phyloP scores from a whole-genome alignment of 2,797 vertebrate genomes.

The Podargus strigoides region DNA sequence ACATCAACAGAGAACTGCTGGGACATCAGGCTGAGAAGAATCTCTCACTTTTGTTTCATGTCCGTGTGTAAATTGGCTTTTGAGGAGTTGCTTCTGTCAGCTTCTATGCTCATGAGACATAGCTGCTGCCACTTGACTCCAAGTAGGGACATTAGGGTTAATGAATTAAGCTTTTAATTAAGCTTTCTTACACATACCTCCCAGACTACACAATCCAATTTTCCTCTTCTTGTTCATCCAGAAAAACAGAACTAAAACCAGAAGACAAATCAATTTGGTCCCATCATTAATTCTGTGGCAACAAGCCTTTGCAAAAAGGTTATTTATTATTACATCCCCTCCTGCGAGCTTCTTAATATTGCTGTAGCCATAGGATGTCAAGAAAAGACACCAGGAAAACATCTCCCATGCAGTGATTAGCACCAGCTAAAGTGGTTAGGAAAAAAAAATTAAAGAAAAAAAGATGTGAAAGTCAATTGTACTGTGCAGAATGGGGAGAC shows the following conservation, averaged over 20 bases:
- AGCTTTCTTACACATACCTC: background rate
- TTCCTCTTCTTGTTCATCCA: background rate
- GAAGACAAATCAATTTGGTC: background rate
- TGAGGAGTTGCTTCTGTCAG: background rate
- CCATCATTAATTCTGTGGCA: background rate
- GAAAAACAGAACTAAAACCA: background rate
- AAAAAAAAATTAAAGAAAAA: too few relatives aligned
- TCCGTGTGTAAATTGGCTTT: background rate
- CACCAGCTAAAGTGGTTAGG: background rate
- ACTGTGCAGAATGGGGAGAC: background rate
- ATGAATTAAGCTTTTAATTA: constrained; percentile 14
- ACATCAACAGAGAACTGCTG: background rate
- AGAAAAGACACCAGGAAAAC: background rate
- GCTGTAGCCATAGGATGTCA: background rate
- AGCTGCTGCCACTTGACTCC: background rate
- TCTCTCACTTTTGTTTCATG: background rate
- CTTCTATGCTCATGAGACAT: rapidly evolving
- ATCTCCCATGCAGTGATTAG: background rate
- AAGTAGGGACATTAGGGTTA: background rate
- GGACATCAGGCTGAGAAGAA: background rate
- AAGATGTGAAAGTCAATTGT: rapidly evolving
- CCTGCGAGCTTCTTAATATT: background rate
- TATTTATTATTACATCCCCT: background rate
- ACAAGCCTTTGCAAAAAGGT: background rate
- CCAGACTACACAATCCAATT: background rate